These are phyloP conservation scores for Bombus affinis DNA, from an alignment of 1,140 invertebrate species.

Conservation along the genomic window DNA sequence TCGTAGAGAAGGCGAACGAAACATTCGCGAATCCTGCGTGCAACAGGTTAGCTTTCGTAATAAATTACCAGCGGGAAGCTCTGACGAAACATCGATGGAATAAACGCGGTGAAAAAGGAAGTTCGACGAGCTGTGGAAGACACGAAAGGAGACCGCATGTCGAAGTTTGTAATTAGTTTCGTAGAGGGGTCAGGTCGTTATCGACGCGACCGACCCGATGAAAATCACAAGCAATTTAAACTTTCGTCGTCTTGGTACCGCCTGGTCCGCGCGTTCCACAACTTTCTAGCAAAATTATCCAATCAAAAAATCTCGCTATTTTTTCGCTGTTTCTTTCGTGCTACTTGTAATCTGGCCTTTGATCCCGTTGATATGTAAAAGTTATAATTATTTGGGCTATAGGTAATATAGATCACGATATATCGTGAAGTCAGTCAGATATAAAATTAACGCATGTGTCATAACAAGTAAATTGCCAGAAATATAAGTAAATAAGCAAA, in stretches of 20 bases:
- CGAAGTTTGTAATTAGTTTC: constrained; percentile 62
- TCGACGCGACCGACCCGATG: constrained; percentile 39
- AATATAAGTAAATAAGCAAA: too few relatives aligned
- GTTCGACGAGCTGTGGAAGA: neutral
- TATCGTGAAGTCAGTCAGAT: too few relatives aligned
- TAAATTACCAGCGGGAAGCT: neutral
- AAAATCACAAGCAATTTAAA: constrained; percentile 61
- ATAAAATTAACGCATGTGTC: too few relatives aligned
- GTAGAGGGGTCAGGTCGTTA: constrained; percentile 31
- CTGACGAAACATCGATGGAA: neutral
- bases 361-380: too few relatives aligned
- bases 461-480: too few relatives aligned
- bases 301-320: constrained; percentile 43
- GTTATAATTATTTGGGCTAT: too few relatives aligned
- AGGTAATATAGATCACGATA: too few relatives aligned
- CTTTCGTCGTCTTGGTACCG: constrained; percentile 38
- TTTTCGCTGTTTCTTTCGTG: neutral
- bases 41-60: constrained; percentile 55
- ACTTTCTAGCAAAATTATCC: constrained; percentile 31
- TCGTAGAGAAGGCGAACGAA: neutral
- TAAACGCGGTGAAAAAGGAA: neutral
- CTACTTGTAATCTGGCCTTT: constrained; percentile 7
- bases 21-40: neutral
- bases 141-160: neutral
- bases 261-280: constrained; percentile 1